Base-by-base conservation (phyloP, 1,140 invertebrate species). In the Homalodisca vitripennis region DNA sequence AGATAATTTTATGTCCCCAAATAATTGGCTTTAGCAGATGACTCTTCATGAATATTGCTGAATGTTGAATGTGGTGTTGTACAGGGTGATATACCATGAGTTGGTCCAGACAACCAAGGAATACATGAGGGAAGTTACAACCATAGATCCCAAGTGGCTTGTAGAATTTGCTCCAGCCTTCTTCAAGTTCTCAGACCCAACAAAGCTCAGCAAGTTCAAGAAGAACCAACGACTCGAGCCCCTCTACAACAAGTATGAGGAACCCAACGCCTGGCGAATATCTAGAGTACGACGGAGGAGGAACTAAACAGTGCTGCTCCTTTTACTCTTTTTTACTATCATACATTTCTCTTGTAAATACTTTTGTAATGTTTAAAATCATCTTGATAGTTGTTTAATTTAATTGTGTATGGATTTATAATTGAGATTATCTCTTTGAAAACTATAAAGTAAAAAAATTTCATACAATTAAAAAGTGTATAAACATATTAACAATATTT, bases 91-190 rank as follows among this genome's bases (percentile, higher is more conserved):
- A 63, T 99, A 99, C 79, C 97, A 99, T 78, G 98, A 99, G 80
- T 80, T 99, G 63, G 97, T 99, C 0, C 92, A 99, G 80, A 99
- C 98, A 0, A 99, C 98, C 0, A 99, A 99, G 77, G 98, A 99
- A 80, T 99, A 99, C 78, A 99, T 99, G 98, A 85, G 97, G 53
- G 96, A 99, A 81, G 97, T 99, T 0, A 99, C 97, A 0, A 95
- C 96, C 0, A 98, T 99, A 51, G 98, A 99, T 84, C 96, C 98
- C 0, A 98, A 98, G 81, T 99, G 98, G 98, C 82, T 99, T 26
- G 97, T 99, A 1, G 98, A 99, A 80, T 99, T 98, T 81, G 98
- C 98, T 0, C 96, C 97, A 0, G 96, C 97, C 1, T 99, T 99
- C 83, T 99, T 98, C 83, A 97, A 95, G 80, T 98, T 98, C 80